Base-by-base conservation (phyloP, 2,113 vertebrate species). In the Montifringilla adamsi region DNA sequence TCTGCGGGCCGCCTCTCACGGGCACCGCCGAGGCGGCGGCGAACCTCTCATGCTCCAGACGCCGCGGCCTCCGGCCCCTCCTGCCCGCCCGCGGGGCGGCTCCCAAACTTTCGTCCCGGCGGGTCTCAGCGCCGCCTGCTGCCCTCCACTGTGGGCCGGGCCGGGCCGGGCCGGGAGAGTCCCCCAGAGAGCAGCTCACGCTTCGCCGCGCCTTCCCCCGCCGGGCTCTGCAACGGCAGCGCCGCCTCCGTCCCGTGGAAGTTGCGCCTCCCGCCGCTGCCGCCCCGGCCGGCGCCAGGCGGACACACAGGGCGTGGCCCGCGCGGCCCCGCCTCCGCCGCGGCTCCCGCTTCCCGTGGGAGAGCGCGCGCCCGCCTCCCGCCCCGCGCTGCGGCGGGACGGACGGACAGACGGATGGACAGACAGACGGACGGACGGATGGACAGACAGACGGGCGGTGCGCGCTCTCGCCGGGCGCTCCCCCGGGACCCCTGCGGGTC, bases 391-490 rank as follows among this genome's bases (percentile, higher is more conserved):
- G 53, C 64, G 35, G 55, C 11, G 7, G 31, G 66, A 30, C 0
- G 16, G 46, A 47, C 1, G 27, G 56, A 28, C 0, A 20, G 72
- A 30, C 0, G 20, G 33, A 30, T 2, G 9, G 27, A 24, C 0
- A 20, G 26, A 35, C 1, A 11, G 43, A 11, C 0, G n/a, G 43
- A 4, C 1, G 26, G 30, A 0, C 1, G 20, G 33, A 30, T 2
- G 9, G 27, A 24, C 0, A 20, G 26, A 35, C 1, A 11, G 43
- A 11, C 0, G 12, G 26, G 4, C 2, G 3, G 24, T 49, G 39
- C 39, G 39, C 39, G 39, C 53, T 39, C 41, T 41, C 23, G 41
- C 58, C 30, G 15, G 24, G 35, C 23, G 53, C 28, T 56, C 67
- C 59, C 35, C 11, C 37, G 67, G 27, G 50, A 66, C 86, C 31